Evolutionary conservation across 2,888 invertebrate species (phyloP).

Genomic region (Drosophila incognita): DNA sequence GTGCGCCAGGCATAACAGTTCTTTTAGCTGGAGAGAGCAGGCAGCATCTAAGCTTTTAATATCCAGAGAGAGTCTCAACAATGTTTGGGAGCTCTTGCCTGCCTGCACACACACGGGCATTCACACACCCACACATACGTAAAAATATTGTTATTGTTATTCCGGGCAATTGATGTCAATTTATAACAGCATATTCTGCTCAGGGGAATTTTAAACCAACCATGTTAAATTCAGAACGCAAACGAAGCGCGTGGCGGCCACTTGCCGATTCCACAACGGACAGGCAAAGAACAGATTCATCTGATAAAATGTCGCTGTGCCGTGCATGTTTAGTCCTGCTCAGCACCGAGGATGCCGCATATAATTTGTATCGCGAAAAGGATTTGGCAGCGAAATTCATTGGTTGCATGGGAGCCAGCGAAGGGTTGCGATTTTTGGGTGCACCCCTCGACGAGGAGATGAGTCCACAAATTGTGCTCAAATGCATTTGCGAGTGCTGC

Average conservation of each 20-base stretch:
- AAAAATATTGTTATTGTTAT: slow-evolving; percentile 43
- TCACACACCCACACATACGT: background rate
- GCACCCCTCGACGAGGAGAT: slow-evolving; percentile 39
- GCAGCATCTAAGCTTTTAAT: slow-evolving; percentile 56
- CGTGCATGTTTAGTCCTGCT: slow-evolving; percentile 70
- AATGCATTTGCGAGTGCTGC: slow-evolving; percentile 73
- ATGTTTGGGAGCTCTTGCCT: slow-evolving; percentile 12
- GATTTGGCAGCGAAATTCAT: slow-evolving; percentile 67
- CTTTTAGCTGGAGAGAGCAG: slow-evolving; percentile 23
- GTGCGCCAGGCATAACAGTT: slow-evolving; percentile 33
- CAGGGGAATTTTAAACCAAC: slow-evolving; percentile 18
- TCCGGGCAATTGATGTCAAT: slow-evolving; percentile 67
- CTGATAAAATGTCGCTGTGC: slow-evolving; percentile 53
- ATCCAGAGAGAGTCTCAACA: slow-evolving; percentile 52
- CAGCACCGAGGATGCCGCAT: slow-evolving; percentile 34
- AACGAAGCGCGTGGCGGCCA: slow-evolving; percentile 40
- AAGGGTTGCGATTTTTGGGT: background rate
- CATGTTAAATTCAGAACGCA: slow-evolving; percentile 58
- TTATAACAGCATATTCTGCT: slow-evolving; percentile 32
- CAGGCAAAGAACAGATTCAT: background rate
- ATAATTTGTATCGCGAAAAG: slow-evolving; percentile 55
- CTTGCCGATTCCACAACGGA: slow-evolving; percentile 34
- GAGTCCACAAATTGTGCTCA: slow-evolving; percentile 53
- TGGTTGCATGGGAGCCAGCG: slow-evolving; percentile 46
- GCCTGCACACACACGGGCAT: background rate